phyloP scores from a whole-genome alignment of 2,113 vertebrate genomes.

The Halichoeres trimaculatus region DNA sequence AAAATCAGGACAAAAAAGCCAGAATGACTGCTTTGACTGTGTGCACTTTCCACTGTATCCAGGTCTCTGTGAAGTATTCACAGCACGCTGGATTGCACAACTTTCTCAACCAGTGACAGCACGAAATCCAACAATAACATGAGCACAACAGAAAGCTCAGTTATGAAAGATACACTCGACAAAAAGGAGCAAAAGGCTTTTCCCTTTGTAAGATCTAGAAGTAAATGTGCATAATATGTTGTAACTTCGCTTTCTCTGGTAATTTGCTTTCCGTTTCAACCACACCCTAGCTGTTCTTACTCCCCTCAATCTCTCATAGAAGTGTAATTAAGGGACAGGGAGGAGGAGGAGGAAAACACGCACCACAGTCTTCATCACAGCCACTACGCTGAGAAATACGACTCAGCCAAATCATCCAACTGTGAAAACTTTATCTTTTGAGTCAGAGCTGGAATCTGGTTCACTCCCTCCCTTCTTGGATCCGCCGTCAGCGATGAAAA shows the following conservation, averaged over 20 bases:
- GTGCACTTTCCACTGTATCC: conserved; percentile 30
- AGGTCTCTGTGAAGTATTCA: conserved; percentile 27
- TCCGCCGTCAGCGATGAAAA: conserved; percentile 44
- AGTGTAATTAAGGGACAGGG: conserved; percentile 63
- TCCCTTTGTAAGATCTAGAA: neutral
- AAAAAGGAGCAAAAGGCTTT: neutral
- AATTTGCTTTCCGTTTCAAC: conserved; percentile 39
- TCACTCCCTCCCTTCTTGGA: conserved; percentile 23
- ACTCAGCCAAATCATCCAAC: conserved; percentile 59
- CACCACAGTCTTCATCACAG: conserved; percentile 51
- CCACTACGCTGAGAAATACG: conserved; percentile 38
- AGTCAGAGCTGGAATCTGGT: conserved; percentile 43
- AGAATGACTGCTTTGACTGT: conserved; percentile 11
- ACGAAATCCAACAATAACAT: conserved; percentile 23
- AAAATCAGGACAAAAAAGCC: conserved; percentile 24
- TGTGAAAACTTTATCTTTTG: conserved; percentile 70
- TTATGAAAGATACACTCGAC: conserved; percentile 8
- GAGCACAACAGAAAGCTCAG: conserved; percentile 1
- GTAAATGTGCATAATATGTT: conserved; percentile 10
- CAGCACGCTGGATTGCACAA: conserved; percentile 40
- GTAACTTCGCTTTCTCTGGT: conserved; percentile 9
- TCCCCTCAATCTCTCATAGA: conserved; percentile 43
- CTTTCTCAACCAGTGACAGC: conserved; percentile 15
- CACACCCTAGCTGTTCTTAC: conserved; percentile 60
- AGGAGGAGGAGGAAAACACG: conserved; percentile 39